These are phyloP conservation scores for Stictonetta naevosa DNA, from an alignment of 2,113 vertebrate species.

Conservation along the genomic window DNA sequence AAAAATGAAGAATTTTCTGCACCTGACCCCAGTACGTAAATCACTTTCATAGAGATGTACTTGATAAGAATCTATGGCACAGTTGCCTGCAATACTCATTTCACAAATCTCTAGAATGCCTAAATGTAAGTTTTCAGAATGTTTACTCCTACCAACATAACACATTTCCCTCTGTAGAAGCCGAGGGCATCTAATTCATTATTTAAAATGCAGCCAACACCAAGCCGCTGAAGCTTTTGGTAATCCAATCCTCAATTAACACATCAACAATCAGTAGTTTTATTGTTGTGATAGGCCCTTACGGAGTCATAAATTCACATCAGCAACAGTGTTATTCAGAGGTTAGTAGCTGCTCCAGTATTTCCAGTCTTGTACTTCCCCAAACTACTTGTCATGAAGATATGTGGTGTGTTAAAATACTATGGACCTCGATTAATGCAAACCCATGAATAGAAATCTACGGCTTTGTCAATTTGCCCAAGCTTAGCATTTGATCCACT, in stretches of 20 bases:
- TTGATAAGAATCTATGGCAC: neutral
- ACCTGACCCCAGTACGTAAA: neutral
- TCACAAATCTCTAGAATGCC: neutral
- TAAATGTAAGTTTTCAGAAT: neutral
- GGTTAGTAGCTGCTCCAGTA: neutral
- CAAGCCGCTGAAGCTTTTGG: constrained; percentile 5
- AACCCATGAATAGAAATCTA: neutral
- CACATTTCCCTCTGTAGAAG: neutral
- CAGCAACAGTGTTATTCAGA: neutral
- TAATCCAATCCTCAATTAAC: constrained; percentile 1
- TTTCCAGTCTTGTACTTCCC: neutral
- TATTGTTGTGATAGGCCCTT: neutral
- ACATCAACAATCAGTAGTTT: neutral
- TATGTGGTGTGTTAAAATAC: neutral
- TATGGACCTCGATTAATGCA: neutral
- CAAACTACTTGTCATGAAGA: constrained; percentile 8
- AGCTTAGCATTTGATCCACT: neutral
- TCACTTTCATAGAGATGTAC: neutral
- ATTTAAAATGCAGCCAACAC: constrained; percentile 5
- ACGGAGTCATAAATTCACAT: constrained; percentile 5
- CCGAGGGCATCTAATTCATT: neutral
- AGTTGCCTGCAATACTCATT: neutral
- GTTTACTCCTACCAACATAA: neutral
- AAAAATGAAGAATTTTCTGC: neutral
- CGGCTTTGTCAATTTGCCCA: neutral